These are phyloP conservation scores for Balanococcus diminutus DNA, from an alignment of 2,888 invertebrate genomes.

Conservation along the genomic window DNA sequence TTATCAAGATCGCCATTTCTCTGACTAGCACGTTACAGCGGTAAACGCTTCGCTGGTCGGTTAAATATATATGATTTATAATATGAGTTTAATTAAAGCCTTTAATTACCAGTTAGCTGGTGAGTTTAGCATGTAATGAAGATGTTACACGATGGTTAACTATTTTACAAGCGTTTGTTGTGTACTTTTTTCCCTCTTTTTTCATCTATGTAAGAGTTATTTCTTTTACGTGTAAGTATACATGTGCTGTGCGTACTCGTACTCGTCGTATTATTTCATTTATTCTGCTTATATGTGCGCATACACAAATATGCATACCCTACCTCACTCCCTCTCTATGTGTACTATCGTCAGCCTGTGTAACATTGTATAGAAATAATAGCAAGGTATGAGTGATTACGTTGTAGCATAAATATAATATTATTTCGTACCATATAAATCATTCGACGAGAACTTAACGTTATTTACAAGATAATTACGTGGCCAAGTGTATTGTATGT, in stretches of 20 bases:
- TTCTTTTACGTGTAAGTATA: neutral
- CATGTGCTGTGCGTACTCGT: neutral
- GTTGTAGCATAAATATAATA: neutral
- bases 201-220: neutral
- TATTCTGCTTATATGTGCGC: neutral
- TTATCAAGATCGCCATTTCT: constrained; percentile 15
- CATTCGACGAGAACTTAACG: constrained; percentile 33
- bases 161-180: constrained; percentile 16
- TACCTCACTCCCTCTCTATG: neutral
- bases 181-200: neutral
- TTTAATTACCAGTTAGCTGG: constrained; percentile 29
- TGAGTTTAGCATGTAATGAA: constrained; percentile 29
- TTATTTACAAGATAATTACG: constrained; percentile 31
- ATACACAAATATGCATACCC: neutral
- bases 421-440: constrained; percentile 30
- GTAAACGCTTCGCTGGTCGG: constrained; percentile 12
- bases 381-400: constrained; percentile 33
- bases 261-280: neutral
- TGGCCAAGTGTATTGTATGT: neutral
- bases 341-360: neutral
- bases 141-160: constrained; percentile 18
- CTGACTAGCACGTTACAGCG: neutral
- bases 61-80: constrained; percentile 37
- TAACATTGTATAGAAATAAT: constrained; percentile 26
- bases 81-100: constrained; percentile 42